Evolutionary conservation across 2,888 invertebrate species (phyloP).

Genomic region (Lasioglossum pauxillum): DNA sequence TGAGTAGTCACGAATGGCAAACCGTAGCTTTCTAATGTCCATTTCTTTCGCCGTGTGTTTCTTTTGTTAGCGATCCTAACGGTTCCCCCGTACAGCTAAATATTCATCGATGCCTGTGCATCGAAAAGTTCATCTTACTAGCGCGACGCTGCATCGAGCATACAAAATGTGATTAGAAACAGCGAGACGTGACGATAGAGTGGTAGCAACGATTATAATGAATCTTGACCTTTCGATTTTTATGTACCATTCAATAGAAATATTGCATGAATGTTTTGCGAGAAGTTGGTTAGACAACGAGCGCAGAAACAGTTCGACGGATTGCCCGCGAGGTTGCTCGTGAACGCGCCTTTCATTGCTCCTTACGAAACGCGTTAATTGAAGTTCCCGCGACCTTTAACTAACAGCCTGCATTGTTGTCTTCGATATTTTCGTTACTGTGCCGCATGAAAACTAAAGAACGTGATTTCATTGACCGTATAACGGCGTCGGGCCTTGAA

Average conservation of each 20-base stretch:
- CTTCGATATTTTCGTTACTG: slow-evolving; percentile 3
- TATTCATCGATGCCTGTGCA: not conserved
- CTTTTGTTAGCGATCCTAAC: slow-evolving; percentile 7
- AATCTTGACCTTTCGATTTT: not conserved
- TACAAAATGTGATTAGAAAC: not conserved
- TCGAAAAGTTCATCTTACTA: not conserved
- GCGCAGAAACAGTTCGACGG: not conserved
- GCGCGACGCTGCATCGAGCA: not conserved
- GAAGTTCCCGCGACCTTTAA: not conserved
- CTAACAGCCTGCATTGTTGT: not conserved
- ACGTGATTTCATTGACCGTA: slow-evolving; percentile 2
- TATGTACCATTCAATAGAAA: not conserved
- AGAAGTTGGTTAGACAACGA: not conserved
- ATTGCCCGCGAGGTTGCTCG: not conserved
- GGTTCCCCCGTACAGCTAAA: not conserved
- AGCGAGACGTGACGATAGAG: not conserved
- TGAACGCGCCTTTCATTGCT: slow-evolving; percentile 7
- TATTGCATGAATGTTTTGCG: not conserved
- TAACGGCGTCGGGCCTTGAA: slow-evolving; percentile 15
- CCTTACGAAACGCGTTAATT: not conserved
- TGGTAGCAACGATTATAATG: no score
- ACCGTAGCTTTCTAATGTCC: slow-evolving; percentile 2
- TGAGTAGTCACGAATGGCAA: not conserved
- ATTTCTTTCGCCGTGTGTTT: not conserved
- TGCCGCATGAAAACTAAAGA: not conserved